A percentile compares a stretch with the other conserved stretches of the same genome.
phyloP scores from a whole-genome alignment of 2,113 vertebrate genomes.

The Oncorhynchus keta region DNA sequence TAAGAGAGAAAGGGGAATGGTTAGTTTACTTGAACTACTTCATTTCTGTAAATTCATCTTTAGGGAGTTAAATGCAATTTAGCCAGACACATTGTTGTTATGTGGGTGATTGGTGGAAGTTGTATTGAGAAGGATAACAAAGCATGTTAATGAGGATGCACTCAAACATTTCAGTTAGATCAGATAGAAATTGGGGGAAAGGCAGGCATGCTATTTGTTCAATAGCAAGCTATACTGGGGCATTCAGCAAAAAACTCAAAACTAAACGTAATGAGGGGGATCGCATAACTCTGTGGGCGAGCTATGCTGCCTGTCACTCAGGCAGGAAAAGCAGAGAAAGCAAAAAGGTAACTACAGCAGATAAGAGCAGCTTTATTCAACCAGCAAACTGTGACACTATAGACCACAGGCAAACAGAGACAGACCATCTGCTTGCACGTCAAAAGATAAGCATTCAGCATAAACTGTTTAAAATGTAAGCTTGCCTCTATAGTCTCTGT shows the following conservation, averaged over 20 bases:
- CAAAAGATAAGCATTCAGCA: background rate
- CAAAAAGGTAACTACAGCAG: background rate
- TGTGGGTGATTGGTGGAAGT: too few species aligned
- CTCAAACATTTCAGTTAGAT: too few species aligned
- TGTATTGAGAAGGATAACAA: too few species aligned
- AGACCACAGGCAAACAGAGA: background rate
- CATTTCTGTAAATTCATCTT: too few species aligned
- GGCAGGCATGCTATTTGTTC: too few species aligned
- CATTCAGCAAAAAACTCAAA: background rate
- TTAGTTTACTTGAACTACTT: background rate
- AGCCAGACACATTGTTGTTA: too few species aligned
- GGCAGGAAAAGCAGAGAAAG: background rate
- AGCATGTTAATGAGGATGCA: too few species aligned
- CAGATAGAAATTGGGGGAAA: too few species aligned
- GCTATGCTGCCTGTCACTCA: background rate
- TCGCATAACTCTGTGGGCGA: background rate
- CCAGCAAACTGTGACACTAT: background rate
- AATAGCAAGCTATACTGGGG: background rate
- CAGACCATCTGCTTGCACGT: background rate
- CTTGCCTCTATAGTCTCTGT: too few species aligned
- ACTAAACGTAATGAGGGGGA: background rate
- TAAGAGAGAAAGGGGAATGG: slow-evolving; percentile 10
- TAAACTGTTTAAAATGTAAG: background rate
- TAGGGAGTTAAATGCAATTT: too few species aligned
- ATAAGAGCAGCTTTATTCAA: background rate